Base-by-base conservation (phyloP, 2,113 vertebrate genomes). In the Cavia porcellus region DNA sequence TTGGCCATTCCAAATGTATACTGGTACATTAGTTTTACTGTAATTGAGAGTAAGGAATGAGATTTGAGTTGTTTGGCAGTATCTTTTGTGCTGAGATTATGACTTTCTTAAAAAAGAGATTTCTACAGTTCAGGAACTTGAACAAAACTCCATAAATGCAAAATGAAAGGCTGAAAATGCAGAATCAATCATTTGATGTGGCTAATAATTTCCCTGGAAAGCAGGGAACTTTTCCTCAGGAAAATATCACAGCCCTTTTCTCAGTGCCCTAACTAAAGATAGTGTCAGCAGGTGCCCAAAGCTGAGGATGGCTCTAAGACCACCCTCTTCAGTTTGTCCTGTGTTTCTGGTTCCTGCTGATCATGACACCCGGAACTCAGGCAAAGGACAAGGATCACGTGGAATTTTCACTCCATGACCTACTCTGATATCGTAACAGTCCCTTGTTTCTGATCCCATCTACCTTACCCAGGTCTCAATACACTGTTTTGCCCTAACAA, bases 21-120 rank as follows among this genome's bases (percentile, higher is more conserved):
- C n/a, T 35, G 8, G 1, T 62, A 84, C 42, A 42, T 15, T 42
- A 93, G 79, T 22, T 55, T 81, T 35, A 86, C 82, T 75, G 32
- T 87, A 89, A 75, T 7, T 92, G 42, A 61, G 57, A 52, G 4
- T 50, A 38, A 22, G 68, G 24, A 90, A 57, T 24, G 22, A 86
- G 70, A 89, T 82, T 96, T 95, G 70, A 92, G 28, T 89, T 91
- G 35, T 57, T 90, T 86, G 42, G 68, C 32, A 91, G 55, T 38
- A 95, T 24, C 2, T 87, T 42, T 95, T 62, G 61, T 80, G 19
- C 55, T 92, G 55, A 86, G 32, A 94, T 11, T 90, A 47, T 42
- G 50, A 55, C 11, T 85, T 94, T 74, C 55, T 90, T 88, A 81
- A 94, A 62, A 22, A 77, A 97, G 4, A 12, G 1, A 79, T 74